Conservation (phyloP, 2,113 vertebrate species). For the Cyprinodon brontotheroides region DNA sequence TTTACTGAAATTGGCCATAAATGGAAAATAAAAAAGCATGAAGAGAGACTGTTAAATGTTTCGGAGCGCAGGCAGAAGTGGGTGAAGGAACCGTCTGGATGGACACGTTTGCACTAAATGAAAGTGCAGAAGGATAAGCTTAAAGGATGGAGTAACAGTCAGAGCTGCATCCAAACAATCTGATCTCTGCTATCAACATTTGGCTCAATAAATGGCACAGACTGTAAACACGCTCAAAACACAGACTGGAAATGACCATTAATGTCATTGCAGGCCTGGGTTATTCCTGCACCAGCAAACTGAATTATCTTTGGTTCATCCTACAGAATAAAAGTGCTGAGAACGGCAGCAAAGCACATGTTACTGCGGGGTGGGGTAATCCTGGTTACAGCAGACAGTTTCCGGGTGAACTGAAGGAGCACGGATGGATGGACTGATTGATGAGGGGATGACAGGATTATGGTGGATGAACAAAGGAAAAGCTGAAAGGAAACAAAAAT, state of each 20-base stretch:
- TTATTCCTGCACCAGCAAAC: constrained; percentile 6
- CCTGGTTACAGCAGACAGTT: constrained; percentile 4
- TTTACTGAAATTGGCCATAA: too few species aligned
- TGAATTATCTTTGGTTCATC: not conserved
- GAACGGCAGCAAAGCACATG: not conserved
- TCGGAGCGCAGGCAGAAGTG: not conserved
- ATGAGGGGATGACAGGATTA: constrained; percentile 58
- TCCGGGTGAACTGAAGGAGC: constrained; percentile 9
- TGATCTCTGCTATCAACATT: constrained; percentile 3
- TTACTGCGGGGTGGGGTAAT: constrained; percentile 16
- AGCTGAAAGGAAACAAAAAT: constrained; percentile 47
- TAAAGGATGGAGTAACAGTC: not conserved
- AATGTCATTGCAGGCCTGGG: not conserved
- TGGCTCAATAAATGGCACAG: constrained; percentile 2
- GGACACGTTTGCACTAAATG: constrained; percentile 1
- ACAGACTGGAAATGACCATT: not conserved
- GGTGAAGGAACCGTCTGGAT: constrained; percentile 15
- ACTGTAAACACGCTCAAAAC: constrained; percentile 3
- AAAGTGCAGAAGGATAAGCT: constrained; percentile 14
- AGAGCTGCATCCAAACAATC: not conserved
- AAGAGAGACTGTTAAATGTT: not conserved
- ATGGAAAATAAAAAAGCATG: too few species aligned
- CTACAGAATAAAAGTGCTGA: not conserved
- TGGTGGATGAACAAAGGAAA: constrained; percentile 34
- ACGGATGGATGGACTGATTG: constrained; percentile 30